Conservation (phyloP, 2,888 invertebrate genomes). For the Trissoscelio sp. region DNA sequence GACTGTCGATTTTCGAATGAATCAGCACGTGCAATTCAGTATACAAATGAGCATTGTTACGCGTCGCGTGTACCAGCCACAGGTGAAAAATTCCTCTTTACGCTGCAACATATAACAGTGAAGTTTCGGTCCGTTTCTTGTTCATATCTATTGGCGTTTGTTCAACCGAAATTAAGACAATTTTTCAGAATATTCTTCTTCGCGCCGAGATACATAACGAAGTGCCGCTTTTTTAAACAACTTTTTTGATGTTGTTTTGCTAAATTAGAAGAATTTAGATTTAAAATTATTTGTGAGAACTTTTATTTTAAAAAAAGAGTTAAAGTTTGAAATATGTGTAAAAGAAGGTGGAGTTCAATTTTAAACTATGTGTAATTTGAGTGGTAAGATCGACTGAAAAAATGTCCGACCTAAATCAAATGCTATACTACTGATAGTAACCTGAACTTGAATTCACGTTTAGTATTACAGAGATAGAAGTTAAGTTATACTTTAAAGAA, state of each 20-base stretch:
- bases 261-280: no score
- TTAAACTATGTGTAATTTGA: no score
- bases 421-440: slow-evolving; percentile 42
- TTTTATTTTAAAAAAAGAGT: no score
- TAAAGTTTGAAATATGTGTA: no score
- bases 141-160: slow-evolving; percentile 10
- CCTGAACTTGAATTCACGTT: slow-evolving; percentile 20
- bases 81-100: slow-evolving; percentile 51
- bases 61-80: slow-evolving; percentile 37
- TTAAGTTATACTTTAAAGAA: no score
- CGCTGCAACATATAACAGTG: slow-evolving; percentile 51
- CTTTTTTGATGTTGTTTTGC: no score
- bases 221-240: no score
- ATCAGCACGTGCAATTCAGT: slow-evolving; percentile 60
- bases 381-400: not conserved
- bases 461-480: not conserved
- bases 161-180: not conserved
- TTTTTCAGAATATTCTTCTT: not conserved
- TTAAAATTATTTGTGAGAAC: no score
- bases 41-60: slow-evolving; percentile 40
- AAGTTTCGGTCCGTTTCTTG: slow-evolving; percentile 41
- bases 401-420: slow-evolving; percentile 45
- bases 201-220: not conserved
- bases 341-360: no score
- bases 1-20: slow-evolving; percentile 52